These are phyloP conservation scores for Drosophila meridiana DNA, from an alignment of 2,888 invertebrate species.

Conservation along the genomic window DNA sequence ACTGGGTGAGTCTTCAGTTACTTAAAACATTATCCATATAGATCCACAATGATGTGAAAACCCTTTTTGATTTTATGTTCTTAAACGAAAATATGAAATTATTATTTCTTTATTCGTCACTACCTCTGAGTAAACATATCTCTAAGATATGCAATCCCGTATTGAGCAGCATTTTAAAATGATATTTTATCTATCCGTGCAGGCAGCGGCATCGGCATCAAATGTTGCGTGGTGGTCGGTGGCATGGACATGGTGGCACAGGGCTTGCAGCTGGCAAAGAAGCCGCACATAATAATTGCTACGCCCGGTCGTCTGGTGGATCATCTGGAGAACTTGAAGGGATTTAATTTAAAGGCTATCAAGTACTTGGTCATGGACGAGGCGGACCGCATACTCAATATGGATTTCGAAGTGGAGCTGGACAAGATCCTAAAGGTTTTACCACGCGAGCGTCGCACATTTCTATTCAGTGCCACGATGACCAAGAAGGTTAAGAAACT, in stretches of 20 bases:
- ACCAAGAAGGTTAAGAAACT: conserved; percentile 98
- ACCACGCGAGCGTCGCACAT: conserved; percentile 95
- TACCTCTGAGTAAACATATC: conserved; percentile 80
- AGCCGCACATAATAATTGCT: conserved; percentile 98
- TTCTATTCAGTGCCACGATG: conserved; percentile 99
- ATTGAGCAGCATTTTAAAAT: not conserved
- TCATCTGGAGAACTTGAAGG: conserved; percentile 99
- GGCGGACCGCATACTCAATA: conserved; percentile 98
- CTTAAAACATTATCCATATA: not conserved
- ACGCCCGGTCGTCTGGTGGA: conserved; percentile 98
- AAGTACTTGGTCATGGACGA: conserved; percentile 99
- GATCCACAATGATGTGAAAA: conserved; percentile 75
- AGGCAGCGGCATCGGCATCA: conserved; percentile 96
- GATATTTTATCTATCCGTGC: not conserved
- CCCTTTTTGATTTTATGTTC: conserved; percentile 66
- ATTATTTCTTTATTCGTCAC: conserved; percentile 82
- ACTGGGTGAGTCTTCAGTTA: conserved; percentile 88
- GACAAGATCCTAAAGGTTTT: conserved; percentile 96
- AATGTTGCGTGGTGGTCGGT: conserved; percentile 98
- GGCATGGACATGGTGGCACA: conserved; percentile 99
- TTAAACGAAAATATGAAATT: conserved; percentile 74
- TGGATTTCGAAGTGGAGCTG: conserved; percentile 99
- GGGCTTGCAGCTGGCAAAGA: conserved; percentile 94
- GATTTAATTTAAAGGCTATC: conserved; percentile 95
- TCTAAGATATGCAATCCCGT: not conserved